Percentiles rank a stretch among this genome's conserved stretches.
These are phyloP conservation scores for Scortum barcoo DNA, from an alignment of 2,113 vertebrate genomes.

Conservation along the genomic window DNA sequence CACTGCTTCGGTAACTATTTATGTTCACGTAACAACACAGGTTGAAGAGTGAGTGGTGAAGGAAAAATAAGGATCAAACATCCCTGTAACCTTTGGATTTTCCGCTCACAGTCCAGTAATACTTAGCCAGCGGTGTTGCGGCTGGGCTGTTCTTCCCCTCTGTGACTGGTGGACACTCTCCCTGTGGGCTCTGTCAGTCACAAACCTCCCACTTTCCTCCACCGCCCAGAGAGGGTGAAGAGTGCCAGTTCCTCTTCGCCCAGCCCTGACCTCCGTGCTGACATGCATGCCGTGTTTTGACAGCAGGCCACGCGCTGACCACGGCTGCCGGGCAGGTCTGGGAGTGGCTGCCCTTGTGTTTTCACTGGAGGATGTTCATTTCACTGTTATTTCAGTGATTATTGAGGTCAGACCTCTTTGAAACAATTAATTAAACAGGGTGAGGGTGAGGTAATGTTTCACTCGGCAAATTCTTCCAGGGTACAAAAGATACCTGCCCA, in stretches of 20 bases:
- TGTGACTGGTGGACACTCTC: constrained; percentile 42
- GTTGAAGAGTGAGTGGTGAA: constrained; percentile 8
- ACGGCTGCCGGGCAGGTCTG: constrained; percentile 50
- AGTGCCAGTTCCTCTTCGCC: constrained; percentile 73
- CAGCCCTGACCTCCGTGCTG: constrained; percentile 64
- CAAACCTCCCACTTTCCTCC: constrained; percentile 59
- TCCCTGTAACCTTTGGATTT: constrained; percentile 59
- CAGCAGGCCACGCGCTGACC: constrained; percentile 61
- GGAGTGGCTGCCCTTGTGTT: constrained; percentile 51
- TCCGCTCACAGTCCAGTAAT: constrained; percentile 51
- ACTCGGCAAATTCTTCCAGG: constrained; percentile 5
- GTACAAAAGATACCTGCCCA: neutral
- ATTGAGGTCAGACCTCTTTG: constrained; percentile 40
- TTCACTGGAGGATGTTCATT: constrained; percentile 39
- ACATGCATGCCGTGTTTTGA: constrained; percentile 65
- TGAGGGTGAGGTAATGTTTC: constrained; percentile 20
- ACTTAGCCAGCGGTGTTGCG: constrained; percentile 1
- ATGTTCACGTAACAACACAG: constrained; percentile 6
- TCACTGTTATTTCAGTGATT: constrained; percentile 56
- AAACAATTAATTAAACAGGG: constrained; percentile 40
- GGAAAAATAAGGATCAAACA: constrained; percentile 26
- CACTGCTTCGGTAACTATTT: constrained; percentile 22
- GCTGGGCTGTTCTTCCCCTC: constrained; percentile 23
- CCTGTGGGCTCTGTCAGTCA: constrained; percentile 69
- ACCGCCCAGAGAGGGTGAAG: constrained; percentile 50